A percentile compares a stretch with the other conserved stretches of the same genome.
Conservation (phyloP, 1,140 invertebrate genomes). For the Zeugodacus cucurbitae region DNA sequence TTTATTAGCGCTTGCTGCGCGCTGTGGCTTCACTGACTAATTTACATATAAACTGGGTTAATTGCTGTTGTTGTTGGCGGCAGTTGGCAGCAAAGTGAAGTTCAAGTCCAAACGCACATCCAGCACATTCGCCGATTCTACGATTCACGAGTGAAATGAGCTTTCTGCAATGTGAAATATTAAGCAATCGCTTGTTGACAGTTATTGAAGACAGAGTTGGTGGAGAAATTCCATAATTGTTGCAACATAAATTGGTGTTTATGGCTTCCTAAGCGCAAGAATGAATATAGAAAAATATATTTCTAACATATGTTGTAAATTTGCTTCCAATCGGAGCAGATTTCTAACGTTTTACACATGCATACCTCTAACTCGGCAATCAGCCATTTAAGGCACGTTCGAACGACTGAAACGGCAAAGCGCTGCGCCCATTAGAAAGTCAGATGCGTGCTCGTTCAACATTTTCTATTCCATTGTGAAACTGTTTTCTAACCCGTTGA, state of each 20-base stretch:
- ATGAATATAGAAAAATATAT: neutral
- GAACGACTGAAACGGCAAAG: neutral
- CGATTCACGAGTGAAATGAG: neutral
- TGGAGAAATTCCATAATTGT: neutral
- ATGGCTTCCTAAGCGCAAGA: neutral
- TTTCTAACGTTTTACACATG: neutral
- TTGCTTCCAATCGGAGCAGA: neutral
- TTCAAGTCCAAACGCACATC: conserved; percentile 2
- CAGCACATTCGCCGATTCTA: neutral
- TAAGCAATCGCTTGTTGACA: neutral
- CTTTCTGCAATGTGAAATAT: neutral
- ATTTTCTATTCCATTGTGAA: conserved; percentile 3
- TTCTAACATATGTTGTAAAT: neutral
- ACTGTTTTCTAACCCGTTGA: neutral
- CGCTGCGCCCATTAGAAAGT: conserved; percentile 17
- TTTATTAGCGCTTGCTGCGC: too few relatives aligned
- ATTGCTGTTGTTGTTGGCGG: neutral
- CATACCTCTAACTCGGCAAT: neutral
- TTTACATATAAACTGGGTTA: conserved; percentile 28
- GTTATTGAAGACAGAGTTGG: too few relatives aligned
- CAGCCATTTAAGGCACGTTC: neutral
- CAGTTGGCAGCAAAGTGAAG: neutral
- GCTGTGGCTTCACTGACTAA: neutral
- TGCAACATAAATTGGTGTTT: neutral
- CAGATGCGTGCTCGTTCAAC: neutral